phyloP scores from a whole-genome alignment of 1,140 invertebrate genomes.

The Saxidomus purpurata region DNA sequence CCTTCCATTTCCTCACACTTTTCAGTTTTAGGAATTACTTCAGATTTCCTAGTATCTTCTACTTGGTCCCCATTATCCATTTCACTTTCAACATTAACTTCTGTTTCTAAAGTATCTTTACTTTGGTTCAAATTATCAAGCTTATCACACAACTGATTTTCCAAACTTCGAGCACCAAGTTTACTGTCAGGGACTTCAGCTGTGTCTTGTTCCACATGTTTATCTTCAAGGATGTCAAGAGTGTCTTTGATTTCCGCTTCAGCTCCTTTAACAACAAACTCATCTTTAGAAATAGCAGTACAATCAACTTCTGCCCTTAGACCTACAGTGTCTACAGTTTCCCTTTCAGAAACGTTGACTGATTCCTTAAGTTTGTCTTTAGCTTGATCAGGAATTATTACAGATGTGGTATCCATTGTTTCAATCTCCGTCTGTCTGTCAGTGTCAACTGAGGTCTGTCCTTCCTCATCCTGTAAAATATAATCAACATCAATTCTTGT shows the following conservation, averaged over 20 bases:
- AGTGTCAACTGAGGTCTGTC: too few relatives aligned
- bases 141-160: slow-evolving; percentile 2
- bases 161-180: background rate
- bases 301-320: too few relatives aligned
- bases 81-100: background rate
- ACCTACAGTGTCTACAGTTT: too few relatives aligned
- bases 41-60: background rate
- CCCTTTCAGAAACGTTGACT: too few relatives aligned
- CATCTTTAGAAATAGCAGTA: too few relatives aligned
- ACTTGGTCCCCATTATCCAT: background rate
- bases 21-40: background rate
- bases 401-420: too few relatives aligned
- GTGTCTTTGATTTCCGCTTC: background rate
- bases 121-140: background rate
- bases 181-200: background rate
- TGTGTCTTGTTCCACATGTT: background rate
- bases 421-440: too few relatives aligned
- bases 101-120: background rate
- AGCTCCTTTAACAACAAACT: background rate
- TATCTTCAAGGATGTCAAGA: background rate
- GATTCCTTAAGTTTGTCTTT: too few relatives aligned
- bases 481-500: too few relatives aligned
- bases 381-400: too few relatives aligned
- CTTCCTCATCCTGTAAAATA: too few relatives aligned
- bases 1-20: background rate